Conservation (phyloP, 2,888 invertebrate genomes). For the Leucania comma region DNA sequence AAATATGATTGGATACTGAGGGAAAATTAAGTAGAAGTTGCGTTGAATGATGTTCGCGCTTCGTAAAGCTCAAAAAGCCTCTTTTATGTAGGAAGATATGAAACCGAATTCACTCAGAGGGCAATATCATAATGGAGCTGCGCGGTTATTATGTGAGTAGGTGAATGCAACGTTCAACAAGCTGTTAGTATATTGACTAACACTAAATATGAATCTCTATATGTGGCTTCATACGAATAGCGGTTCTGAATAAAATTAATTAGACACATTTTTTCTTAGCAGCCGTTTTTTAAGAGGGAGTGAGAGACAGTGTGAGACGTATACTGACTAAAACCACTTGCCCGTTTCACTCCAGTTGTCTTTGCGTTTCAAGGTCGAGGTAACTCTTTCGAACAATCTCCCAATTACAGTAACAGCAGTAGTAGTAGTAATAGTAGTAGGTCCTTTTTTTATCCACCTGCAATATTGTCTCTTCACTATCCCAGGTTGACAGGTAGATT, state of each 20-base stretch:
- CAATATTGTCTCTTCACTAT: too few species aligned
- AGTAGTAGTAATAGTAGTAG: too few species aligned
- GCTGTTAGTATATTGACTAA: constrained; percentile 46
- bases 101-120: constrained; percentile 87
- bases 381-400: too few species aligned
- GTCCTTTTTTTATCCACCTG: too few species aligned
- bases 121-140: constrained; percentile 89
- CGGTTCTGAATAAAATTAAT: background rate
- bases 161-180: constrained; percentile 55
- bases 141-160: constrained; percentile 79
- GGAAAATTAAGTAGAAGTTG: constrained; percentile 53
- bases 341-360: too few species aligned
- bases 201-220: constrained; percentile 10
- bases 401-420: too few species aligned
- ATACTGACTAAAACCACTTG: too few species aligned
- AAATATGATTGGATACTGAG: constrained; percentile 59
- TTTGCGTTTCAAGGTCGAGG: too few species aligned
- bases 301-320: too few species aligned
- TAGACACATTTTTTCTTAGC: background rate
- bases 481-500: too few species aligned
- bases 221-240: background rate
- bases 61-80: constrained; percentile 78
- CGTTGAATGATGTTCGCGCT: constrained; percentile 75
- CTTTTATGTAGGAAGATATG: constrained; percentile 80
- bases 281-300: too few species aligned